These are phyloP conservation scores for Alectoris magna DNA, from an alignment of 2,797 vertebrate species.

Conservation along the genomic window DNA sequence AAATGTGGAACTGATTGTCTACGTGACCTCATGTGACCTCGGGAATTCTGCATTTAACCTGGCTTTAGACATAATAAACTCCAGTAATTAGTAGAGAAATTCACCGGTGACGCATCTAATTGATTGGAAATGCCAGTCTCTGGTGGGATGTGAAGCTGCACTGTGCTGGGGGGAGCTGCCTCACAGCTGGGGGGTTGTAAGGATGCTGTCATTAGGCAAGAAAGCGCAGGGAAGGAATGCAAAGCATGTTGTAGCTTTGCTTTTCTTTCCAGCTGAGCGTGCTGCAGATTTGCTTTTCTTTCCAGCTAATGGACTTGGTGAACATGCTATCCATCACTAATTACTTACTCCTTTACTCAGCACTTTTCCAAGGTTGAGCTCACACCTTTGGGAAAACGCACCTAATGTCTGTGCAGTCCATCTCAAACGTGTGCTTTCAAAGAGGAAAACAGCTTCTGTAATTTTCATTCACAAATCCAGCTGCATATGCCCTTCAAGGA, in stretches of 20 bases:
- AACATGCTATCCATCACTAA: constrained; percentile 60
- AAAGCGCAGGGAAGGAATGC: constrained; percentile 33
- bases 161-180: not conserved
- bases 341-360: constrained; percentile 49
- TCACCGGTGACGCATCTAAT: constrained; percentile 51
- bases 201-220: constrained; percentile 36
- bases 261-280: constrained; percentile 55
- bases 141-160: accelerated
- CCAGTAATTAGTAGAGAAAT: constrained; percentile 71
- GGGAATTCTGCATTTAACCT: constrained; percentile 77
- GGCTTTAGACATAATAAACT: constrained; percentile 78
- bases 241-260: constrained; percentile 34
- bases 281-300: constrained; percentile 62
- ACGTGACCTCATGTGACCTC: constrained; percentile 71
- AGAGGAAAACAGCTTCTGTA: not conserved
- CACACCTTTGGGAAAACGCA: constrained; percentile 40
- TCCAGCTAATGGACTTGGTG: constrained; percentile 43
- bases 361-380: constrained; percentile 57
- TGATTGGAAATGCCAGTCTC: constrained; percentile 66
- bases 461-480: not conserved
- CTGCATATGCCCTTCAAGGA: not conserved
- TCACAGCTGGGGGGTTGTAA: not conserved
- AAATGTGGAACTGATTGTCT: constrained; percentile 76
- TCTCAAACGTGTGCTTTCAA: not conserved
- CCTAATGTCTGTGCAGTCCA: not conserved